Evolutionary conservation across 1,140 invertebrate species (phyloP).

Genomic region (Drosophila bocki): DNA sequence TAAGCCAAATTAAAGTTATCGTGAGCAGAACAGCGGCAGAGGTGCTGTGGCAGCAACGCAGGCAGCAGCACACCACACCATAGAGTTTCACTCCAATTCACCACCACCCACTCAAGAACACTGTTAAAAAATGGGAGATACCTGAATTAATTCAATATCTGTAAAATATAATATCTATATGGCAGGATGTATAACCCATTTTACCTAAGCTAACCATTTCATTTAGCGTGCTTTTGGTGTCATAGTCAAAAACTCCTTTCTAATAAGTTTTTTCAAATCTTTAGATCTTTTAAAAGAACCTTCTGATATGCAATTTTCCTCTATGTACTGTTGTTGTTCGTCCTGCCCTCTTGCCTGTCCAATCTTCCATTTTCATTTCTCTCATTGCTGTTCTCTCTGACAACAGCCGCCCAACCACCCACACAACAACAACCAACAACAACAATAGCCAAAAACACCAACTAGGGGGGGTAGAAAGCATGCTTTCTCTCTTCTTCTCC

Average conservation of each 20-base stretch:
- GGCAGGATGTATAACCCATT: background rate
- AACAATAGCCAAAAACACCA: slow-evolving; percentile 19
- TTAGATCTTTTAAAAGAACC: background rate
- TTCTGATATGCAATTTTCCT: background rate
- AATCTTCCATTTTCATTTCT: slow-evolving; percentile 75
- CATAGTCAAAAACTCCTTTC: background rate
- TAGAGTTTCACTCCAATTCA: slow-evolving; percentile 13
- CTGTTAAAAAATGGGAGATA: background rate
- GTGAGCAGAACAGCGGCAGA: slow-evolving; percentile 35
- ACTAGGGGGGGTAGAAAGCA: slow-evolving; percentile 23
- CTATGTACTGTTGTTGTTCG: slow-evolving; percentile 7
- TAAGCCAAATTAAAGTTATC: slow-evolving; percentile 84
- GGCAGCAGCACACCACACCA: slow-evolving; percentile 17
- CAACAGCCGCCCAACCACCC: slow-evolving; percentile 24
- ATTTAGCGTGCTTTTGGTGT: background rate
- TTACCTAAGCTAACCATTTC: background rate
- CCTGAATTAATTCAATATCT: background rate
- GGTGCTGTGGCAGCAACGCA: slow-evolving; percentile 45
- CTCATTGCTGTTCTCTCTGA: slow-evolving; percentile 51
- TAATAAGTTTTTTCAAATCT: no score
- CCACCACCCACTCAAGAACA: slow-evolving; percentile 15
- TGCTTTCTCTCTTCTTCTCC: slow-evolving; percentile 27
- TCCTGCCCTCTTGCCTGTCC: slow-evolving; percentile 28
- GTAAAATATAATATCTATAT: no score
- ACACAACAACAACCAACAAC: slow-evolving; percentile 30